phyloP scores from a whole-genome alignment of 2,888 invertebrate genomes.

The Malthinus seriepunctatus region DNA sequence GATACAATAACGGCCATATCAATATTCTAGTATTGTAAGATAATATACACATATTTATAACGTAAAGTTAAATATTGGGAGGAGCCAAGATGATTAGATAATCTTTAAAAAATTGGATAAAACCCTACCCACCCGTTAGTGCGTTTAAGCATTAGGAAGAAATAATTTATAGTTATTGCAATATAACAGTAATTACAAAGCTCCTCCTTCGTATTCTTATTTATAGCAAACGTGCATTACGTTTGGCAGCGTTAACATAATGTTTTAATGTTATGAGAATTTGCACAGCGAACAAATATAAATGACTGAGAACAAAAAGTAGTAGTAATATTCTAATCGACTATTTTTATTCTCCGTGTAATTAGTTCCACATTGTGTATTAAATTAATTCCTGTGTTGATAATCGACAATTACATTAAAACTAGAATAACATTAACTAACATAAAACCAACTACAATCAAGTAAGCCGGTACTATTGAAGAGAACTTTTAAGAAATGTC shows the following conservation, averaged over 20 bases:
- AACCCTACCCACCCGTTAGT: slow-evolving; percentile 28
- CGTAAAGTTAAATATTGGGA: slow-evolving; percentile 25
- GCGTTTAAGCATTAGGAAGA: slow-evolving; percentile 26
- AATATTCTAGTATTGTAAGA: too few relatives aligned
- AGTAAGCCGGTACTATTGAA: too few relatives aligned
- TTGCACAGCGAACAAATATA: slow-evolving; percentile 25
- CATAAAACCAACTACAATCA: too few relatives aligned
- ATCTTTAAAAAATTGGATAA: slow-evolving; percentile 26
- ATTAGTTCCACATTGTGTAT: too few relatives aligned
- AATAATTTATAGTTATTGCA: slow-evolving; percentile 30
- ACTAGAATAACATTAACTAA: too few relatives aligned
- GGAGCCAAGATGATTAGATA: slow-evolving; percentile 28
- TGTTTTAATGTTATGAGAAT: slow-evolving; percentile 25
- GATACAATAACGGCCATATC: too few relatives aligned
- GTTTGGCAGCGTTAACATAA: slow-evolving; percentile 23
- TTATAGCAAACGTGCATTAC: slow-evolving; percentile 29
- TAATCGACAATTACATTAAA: too few relatives aligned
- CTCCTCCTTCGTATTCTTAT: slow-evolving; percentile 29
- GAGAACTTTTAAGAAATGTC: too few relatives aligned
- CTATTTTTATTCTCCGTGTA: too few relatives aligned
- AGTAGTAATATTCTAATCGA: too few relatives aligned
- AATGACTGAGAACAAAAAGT: slow-evolving; percentile 22
- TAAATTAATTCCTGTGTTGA: too few relatives aligned
- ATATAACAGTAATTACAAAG: slow-evolving; percentile 29
- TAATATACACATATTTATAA: slow-evolving; percentile 1